A percentile compares a stretch with the other conserved stretches of the same genome.
These are phyloP conservation scores for Perdita meconis DNA, from an alignment of 2,888 invertebrate species.

Conservation along the genomic window DNA sequence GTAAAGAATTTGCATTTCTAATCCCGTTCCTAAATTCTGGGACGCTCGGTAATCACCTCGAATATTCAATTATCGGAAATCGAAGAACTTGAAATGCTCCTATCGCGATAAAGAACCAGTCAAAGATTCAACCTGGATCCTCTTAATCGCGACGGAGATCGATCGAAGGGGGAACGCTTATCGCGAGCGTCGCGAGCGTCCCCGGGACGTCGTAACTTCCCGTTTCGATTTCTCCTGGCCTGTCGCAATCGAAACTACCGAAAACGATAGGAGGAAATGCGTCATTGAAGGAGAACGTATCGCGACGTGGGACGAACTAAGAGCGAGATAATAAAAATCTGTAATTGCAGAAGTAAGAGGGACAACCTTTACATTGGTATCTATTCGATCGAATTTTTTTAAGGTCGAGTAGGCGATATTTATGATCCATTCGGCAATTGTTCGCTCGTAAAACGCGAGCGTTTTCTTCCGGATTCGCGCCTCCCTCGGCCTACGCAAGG, in stretches of 20 bases:
- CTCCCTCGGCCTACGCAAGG: conserved; percentile 1
- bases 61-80: neutral
- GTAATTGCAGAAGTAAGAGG: neutral
- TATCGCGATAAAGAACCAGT: neutral
- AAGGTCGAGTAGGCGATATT: conserved; percentile 58
- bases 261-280: neutral
- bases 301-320: neutral
- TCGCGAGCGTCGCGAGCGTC: neutral
- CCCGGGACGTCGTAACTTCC: neutral
- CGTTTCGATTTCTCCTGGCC: conserved; percentile 4
- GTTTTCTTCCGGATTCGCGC: conserved; percentile 20
- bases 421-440: conserved; percentile 45
- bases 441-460: conserved; percentile 49
- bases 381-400: conserved; percentile 41
- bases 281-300: neutral
- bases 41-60: neutral
- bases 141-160: neutral
- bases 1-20: neutral
- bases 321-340: conserved; percentile 30
- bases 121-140: neutral
- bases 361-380: conserved; percentile 18
- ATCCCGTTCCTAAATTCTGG: neutral
- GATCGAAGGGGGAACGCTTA: conserved; percentile 1
- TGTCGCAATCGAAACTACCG: neutral
- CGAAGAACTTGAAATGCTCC: neutral